Evolutionary conservation across 2,888 invertebrate species (phyloP).

Genomic region (Plemyria rubiginata): DNA sequence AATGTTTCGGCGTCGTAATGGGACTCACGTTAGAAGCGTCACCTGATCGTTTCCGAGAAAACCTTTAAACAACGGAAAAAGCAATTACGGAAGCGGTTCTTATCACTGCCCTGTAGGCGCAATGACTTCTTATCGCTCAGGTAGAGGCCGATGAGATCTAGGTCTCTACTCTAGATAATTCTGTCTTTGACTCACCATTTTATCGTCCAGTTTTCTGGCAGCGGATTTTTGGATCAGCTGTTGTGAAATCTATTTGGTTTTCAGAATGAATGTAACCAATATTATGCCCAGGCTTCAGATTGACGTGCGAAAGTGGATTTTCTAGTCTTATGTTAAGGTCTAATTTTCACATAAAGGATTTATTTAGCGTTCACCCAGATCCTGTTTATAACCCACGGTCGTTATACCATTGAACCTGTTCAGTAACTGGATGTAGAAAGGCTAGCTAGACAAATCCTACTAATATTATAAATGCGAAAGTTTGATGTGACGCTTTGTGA

Average conservation of each 20-base stretch:
- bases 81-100: slow-evolving; percentile 5
- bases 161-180: slow-evolving; percentile 16
- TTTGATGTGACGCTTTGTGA: too few relatives aligned
- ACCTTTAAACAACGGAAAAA: slow-evolving; percentile 9
- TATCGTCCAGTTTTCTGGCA: slow-evolving; percentile 11
- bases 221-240: slow-evolving; percentile 7
- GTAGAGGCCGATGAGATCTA: slow-evolving; percentile 20
- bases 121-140: slow-evolving; percentile 25
- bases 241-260: slow-evolving; percentile 3
- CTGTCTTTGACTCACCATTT: slow-evolving; percentile 23
- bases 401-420: too few relatives aligned
- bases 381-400: too few relatives aligned
- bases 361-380: too few relatives aligned
- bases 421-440: too few relatives aligned
- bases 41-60: slow-evolving; percentile 4
- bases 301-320: background rate
- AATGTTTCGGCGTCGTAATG: background rate
- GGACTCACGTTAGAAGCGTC: background rate
- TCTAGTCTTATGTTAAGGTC: background rate
- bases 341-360: too few relatives aligned
- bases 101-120: slow-evolving; percentile 21
- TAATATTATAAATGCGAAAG: too few relatives aligned
- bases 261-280: background rate
- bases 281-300: background rate
- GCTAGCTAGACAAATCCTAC: too few relatives aligned